Evolutionary conservation across 2,888 invertebrate species (phyloP), one percentile per base, ranked within the genome.

Genomic region (Idaea aversata): DNA sequence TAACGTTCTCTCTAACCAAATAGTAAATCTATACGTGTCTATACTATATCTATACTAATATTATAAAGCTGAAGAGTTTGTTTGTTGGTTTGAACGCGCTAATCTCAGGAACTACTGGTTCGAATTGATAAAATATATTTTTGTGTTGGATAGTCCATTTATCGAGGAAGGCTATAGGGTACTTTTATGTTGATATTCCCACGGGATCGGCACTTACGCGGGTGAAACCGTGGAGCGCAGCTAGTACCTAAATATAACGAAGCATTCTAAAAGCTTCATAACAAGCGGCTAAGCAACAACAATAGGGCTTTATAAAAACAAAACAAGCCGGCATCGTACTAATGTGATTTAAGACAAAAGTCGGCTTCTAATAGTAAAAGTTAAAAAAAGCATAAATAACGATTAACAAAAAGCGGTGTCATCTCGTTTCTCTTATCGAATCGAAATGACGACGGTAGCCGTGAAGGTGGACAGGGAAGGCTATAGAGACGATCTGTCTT

Each of bases 401-500:
- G 86, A 89, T 90, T 90, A 88, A 91, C 89, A 89, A 90, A 88
- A 91, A 90, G 87, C 89, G 88, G 84, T 91, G 91, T 90, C 92
- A 91, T 91, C 89, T 87, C 88, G 84, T 85, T 83, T 83, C 83
- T 82, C 84, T 91, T 91, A 92, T 91, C 90, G 84, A 74, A 83
- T 91, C 90, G 84, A 74, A 83, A 76, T 80, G 74, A 75, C 78
- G 83, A 81, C 86, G 85, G 88, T 86, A 87, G 88, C 85, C 70
- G 72, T 75, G 72, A 76, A 84, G 82, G 84, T 79, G 75, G 78
- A 34, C 80, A 80, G 77, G 35, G 57, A 72, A 72, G 78, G 66
- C 73, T 65, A 66, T 88, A 63, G 90, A 90, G 88, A 67, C 65
- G 82, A 57, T 34, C n/a, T 13, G 5, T n/a, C 1, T 25, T 63